Evolutionary conservation across 2,113 vertebrate genomes (phyloP).

Genomic region (Typhlomys cinereus): DNA sequence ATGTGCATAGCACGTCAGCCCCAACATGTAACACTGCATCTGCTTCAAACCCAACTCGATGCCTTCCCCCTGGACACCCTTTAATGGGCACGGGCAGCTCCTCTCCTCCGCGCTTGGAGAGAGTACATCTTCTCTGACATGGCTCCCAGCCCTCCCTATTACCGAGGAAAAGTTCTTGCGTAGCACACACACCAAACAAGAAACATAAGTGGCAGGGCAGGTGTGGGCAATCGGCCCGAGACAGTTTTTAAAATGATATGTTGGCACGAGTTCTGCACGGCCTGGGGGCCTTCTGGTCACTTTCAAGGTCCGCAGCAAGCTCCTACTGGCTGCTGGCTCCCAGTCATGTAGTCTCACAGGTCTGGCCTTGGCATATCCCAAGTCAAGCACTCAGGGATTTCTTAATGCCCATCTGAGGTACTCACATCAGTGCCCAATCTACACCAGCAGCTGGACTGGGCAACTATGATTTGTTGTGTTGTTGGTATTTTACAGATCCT

Average conservation of each 20-base stretch:
- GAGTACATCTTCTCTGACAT: constrained; percentile 74
- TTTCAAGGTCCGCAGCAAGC: background rate
- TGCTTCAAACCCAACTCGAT: background rate
- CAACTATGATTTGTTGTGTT: constrained; percentile 36
- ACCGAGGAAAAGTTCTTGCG: constrained; percentile 70
- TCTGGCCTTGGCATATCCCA: rapidly evolving
- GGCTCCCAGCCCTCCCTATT: constrained; percentile 76
- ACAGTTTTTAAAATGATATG: constrained; percentile 53
- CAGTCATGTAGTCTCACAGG: rapidly evolving
- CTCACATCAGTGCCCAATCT: constrained; percentile 17
- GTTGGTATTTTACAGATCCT: too few species aligned
- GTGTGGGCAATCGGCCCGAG: constrained; percentile 31
- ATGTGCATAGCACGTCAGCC: background rate
- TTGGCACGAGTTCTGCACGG: background rate
- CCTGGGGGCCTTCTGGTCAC: background rate
- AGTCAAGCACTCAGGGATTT: background rate
- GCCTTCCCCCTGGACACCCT: background rate
- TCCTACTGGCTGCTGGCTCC: rapidly evolving
- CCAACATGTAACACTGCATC: background rate
- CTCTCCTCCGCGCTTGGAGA: constrained; percentile 52
- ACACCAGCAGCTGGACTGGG: background rate
- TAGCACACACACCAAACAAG: background rate
- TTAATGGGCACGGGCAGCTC: constrained; percentile 62
- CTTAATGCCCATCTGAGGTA: constrained; percentile 17
- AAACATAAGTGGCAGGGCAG: constrained; percentile 73